A percentile compares a stretch with the other conserved stretches of the same genome.
These are phyloP conservation scores for Micrastur ruficollis DNA, from an alignment of 2,797 vertebrate species.

Conservation along the genomic window DNA sequence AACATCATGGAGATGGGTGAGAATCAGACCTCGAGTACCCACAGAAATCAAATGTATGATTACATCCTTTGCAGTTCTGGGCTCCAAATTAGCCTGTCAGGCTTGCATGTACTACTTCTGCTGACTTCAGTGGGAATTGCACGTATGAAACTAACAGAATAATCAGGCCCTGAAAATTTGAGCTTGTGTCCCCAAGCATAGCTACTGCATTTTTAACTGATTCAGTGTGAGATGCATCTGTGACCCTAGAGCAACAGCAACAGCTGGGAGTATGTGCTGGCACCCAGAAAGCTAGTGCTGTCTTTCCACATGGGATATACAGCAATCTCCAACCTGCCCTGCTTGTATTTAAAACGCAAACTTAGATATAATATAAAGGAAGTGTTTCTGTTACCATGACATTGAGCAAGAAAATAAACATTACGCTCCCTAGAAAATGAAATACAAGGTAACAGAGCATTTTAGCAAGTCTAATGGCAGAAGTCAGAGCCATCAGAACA, in stretches of 20 bases:
- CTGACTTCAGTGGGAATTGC: constrained; percentile 63
- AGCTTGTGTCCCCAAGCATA: constrained; percentile 50
- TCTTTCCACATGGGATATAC: constrained; percentile 45
- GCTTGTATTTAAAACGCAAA: constrained; percentile 47
- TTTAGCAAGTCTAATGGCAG: constrained; percentile 62
- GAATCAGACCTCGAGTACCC: background rate
- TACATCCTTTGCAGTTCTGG: background rate
- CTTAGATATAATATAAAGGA: constrained; percentile 10
- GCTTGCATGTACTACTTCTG: constrained; percentile 17
- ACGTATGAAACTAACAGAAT: constrained; percentile 55
- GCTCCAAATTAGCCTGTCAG: constrained; percentile 43
- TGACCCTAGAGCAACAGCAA: constrained; percentile 53
- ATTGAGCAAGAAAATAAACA: constrained; percentile 55
- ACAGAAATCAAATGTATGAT: constrained; percentile 8
- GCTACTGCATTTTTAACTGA: constrained; percentile 58
- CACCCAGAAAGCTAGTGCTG: constrained; percentile 61
- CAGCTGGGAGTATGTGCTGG: constrained; percentile 49
- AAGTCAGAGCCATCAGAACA: background rate
- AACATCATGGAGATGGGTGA: background rate
- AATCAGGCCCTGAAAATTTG: constrained; percentile 64
- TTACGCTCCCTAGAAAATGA: background rate
- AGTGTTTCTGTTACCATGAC: constrained; percentile 67
- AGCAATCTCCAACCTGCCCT: constrained; percentile 39
- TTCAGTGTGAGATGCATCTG: constrained; percentile 52
- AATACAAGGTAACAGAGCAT: constrained; percentile 8